Conservation (phyloP, 2,888 invertebrate species). For the Crocallis elinguaria region DNA sequence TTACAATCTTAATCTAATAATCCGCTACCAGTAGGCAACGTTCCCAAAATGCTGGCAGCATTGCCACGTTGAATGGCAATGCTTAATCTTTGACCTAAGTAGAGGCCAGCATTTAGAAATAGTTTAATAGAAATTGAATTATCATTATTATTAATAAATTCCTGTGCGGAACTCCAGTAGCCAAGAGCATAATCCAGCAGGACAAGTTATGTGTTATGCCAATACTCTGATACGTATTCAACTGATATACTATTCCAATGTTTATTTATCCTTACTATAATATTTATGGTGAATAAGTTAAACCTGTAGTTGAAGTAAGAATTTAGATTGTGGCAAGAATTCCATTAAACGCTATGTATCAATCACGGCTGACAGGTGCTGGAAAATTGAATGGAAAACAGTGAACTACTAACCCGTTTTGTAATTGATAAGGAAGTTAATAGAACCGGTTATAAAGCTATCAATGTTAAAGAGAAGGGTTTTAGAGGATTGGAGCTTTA, state of each 20-base stretch:
- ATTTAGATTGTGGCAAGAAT: constrained; percentile 27
- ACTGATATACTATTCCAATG: background rate
- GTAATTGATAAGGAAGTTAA: constrained; percentile 25
- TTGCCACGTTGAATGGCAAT: too few species aligned
- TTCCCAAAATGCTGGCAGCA: too few species aligned
- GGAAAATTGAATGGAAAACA: constrained; percentile 32
- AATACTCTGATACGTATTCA: background rate
- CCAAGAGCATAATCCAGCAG: constrained; percentile 16
- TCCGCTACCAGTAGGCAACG: too few species aligned
- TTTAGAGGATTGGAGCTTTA: background rate
- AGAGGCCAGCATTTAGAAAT: background rate
- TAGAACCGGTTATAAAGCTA: constrained; percentile 9
- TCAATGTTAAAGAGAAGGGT: constrained; percentile 9
- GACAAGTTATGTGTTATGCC: constrained; percentile 18
- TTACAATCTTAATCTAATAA: too few species aligned
- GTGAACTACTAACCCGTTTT: constrained; percentile 18
- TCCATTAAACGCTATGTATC: constrained; percentile 32
- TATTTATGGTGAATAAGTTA: constrained; percentile 10
- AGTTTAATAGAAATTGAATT: constrained; percentile 12
- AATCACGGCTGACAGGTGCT: constrained; percentile 32
- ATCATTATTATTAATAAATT: constrained; percentile 5
- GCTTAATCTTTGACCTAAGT: too few species aligned
- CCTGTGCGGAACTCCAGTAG: constrained; percentile 23
- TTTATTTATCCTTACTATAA: constrained; percentile 2
- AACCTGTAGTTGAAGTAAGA: constrained; percentile 17